Evolutionary conservation across 2,888 invertebrate genomes (phyloP).

Genomic region (Hipparchia semele): DNA sequence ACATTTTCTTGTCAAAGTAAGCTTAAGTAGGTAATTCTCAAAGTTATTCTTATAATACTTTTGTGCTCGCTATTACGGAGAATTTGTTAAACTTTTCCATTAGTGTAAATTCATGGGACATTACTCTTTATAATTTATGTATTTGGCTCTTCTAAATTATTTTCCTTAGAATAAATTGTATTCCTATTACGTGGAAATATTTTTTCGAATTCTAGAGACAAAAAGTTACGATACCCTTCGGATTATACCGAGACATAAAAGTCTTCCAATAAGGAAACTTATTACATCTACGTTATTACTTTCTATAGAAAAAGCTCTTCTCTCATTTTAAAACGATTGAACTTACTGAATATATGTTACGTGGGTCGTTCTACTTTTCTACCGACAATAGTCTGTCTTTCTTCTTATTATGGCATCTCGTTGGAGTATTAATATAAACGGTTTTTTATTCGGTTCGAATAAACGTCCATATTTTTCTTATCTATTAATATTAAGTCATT

Average conservation of each 20-base stretch:
- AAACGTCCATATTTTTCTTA: too few species aligned
- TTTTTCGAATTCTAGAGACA: neutral
- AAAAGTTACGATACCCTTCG: neutral
- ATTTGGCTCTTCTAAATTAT: neutral
- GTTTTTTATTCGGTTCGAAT: too few species aligned
- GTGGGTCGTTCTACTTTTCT: too few species aligned
- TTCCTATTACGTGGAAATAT: neutral
- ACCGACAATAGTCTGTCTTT: too few species aligned
- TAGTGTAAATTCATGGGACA: neutral
- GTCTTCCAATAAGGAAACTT: too few species aligned
- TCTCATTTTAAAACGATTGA: too few species aligned
- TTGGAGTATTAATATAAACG: too few species aligned
- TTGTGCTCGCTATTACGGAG: conserved; percentile 8
- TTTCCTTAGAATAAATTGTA: neutral
- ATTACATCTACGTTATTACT: neutral
- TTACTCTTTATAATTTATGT: neutral
- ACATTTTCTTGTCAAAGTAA: neutral
- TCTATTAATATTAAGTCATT: too few species aligned
- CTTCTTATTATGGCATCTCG: too few species aligned
- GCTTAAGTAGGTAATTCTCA: neutral
- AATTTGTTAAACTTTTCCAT: conserved; percentile 11
- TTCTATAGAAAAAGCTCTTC: neutral
- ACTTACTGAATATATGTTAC: too few species aligned
- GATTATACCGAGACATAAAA: too few species aligned
- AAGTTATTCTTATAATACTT: conserved; percentile 16